Evolutionary conservation across 2,797 vertebrate species (phyloP), one percentile per base, ranked within the genome.

Genomic region (Myotis planiceps): DNA sequence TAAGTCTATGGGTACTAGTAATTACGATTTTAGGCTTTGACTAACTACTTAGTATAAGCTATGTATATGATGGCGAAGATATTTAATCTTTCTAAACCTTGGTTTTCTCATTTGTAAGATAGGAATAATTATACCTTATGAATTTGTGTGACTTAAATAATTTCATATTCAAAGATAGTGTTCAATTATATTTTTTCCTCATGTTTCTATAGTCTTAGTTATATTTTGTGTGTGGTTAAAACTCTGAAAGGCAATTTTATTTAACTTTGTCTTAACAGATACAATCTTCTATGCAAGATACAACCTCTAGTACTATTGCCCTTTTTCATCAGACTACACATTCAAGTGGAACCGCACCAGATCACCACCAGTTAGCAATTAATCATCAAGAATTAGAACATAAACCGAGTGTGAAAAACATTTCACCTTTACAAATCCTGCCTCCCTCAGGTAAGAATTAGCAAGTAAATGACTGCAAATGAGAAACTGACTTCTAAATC

Each of bases 391-490:
- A 79, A 68, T 93, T 82, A 51, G 95, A 96, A 74, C 66, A 95
- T 89, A 92, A 60, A 60, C 93, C 84, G 39, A 86, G 88, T 86
- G 68, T 72, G 5, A 94, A 63, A 7, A 97, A 84, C 4, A 72
- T 85, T 58, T 88, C 74, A 47, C 88, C 90, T 97, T 96, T 98
- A 91, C 95, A 98, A 94, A 97, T 95, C 37, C 45, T 97, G 3
- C 97, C 94, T 86, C 97, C 97, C 63, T 98, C 98, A 98, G 99
- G 99, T 99, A 98, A 97, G 78, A 93, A 75, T 92, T 75, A 76
- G 71, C 13, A 68, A 80, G 15, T 66, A 74, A 95, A 80, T 15
- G 19, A 29, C 18, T 63, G 9, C 42, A 39, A 58, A 71, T 66
- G 72, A 95, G 60, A 84, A 72, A 49, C 3, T 89, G 85, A 85